These are phyloP conservation scores for Myotis pilosus DNA, from an alignment of 2,797 vertebrate genomes.

Conservation along the genomic window DNA sequence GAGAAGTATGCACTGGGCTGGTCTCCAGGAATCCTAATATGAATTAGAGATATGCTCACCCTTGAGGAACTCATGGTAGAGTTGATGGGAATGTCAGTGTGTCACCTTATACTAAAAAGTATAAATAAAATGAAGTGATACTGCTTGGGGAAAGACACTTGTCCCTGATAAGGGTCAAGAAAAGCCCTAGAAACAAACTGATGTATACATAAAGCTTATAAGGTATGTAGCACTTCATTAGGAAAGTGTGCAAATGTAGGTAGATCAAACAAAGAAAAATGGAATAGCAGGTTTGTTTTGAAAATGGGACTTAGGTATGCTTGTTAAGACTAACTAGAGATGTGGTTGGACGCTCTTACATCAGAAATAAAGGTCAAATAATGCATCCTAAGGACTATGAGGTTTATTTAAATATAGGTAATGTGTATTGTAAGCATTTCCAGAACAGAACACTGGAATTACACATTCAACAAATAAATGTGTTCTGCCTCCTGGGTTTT, in stretches of 20 bases:
- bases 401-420: background rate
- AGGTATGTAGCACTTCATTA: background rate
- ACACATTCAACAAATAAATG: background rate
- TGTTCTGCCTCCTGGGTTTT: background rate
- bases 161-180: background rate
- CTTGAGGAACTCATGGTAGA: background rate
- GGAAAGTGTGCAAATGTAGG: background rate
- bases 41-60: background rate
- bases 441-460: background rate
- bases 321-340: background rate
- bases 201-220: accelerated
- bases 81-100: background rate
- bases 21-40: slow-evolving; percentile 27
- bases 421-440: background rate
- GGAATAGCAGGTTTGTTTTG: background rate
- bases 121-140: background rate
- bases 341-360: background rate
- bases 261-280: background rate
- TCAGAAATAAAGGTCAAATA: background rate
- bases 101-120: background rate
- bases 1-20: background rate
- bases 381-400: background rate
- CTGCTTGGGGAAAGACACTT: background rate
- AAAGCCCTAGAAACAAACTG: background rate
- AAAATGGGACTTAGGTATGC: background rate